Percentiles rank a stretch among this genome's conserved stretches.
phyloP scores from a whole-genome alignment of 2,797 vertebrate genomes.

The Pristis pectinata region DNA sequence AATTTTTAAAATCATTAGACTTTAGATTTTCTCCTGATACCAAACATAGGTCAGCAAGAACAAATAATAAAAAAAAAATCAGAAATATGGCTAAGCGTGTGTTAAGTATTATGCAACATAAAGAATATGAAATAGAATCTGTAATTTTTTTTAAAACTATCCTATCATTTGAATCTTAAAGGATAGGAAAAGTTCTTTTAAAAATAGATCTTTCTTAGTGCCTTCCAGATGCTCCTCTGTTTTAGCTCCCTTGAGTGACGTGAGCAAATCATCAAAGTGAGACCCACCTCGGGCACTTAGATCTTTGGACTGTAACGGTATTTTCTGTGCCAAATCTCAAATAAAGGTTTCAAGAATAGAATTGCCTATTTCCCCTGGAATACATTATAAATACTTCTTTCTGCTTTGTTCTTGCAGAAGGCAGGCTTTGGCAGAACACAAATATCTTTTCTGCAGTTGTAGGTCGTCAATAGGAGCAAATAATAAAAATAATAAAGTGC shows the following conservation, averaged over 20 bases:
- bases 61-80: neutral
- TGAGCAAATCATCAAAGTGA: slow-evolving; percentile 12
- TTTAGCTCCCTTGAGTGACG: neutral
- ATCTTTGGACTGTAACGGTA: neutral
- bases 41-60: neutral
- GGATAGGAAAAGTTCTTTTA: neutral
- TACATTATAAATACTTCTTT: neutral
- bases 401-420: neutral
- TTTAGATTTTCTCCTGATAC: neutral
- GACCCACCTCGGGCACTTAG: neutral
- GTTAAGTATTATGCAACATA: neutral
- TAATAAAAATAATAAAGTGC: neutral
- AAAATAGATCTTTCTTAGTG: neutral
- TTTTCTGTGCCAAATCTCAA: neutral
- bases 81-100: neutral
- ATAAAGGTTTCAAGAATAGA: neutral
- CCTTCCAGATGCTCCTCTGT: neutral
- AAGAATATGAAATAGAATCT: neutral
- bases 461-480: neutral
- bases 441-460: neutral
- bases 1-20: neutral
- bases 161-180: neutral
- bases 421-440: neutral
- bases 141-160: neutral
- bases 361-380: neutral